Evolutionary conservation across 2,888 invertebrate genomes (phyloP), one percentile per base, ranked within the genome.

Genomic region (Archips crataeganus): DNA sequence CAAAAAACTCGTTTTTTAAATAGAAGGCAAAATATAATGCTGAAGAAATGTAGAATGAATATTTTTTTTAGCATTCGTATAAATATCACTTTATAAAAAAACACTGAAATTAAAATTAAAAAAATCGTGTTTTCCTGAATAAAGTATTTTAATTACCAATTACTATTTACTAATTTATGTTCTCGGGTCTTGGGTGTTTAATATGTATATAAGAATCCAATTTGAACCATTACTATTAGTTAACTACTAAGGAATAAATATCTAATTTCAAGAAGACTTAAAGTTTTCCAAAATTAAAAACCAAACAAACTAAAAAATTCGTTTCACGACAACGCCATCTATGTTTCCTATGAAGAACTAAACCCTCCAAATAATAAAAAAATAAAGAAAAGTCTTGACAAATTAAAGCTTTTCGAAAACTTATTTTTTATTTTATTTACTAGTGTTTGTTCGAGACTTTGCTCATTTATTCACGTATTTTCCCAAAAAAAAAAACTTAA

Each of bases 371-470:
- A 61, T 47, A 15, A 60, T 67, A 67, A 76, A 34, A 70, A 68
- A 10, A 63, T 70, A 71, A 62, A 75, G 66, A 80, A 79, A 85
- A 86, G 84, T 87, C 86, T 87, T 85, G 74, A 76, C 72, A 78
- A 71, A 81, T 88, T 88, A 88, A 88, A 88, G 87, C 88, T 85
- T 83, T 74, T 75, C 79, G 79, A 36, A 60, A 57, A 75, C 75
- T 70, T 79, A 70, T 49, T 79, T 36, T 45, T 63, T 49, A 32
- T 51, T 62, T 63, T 54, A 45, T 34, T 15, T 15, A 15, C 23
- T 67, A 63, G 34, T 47, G 3, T 62, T 72, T 32, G 57, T 63
- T 42, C 59, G 63, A 8, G 51, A 51, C 51, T 51, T n/a, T 6
- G 15, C 23, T 15, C 0, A 54, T 32, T 15, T 2, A 5, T 0